These are phyloP conservation scores for Zaprionus lachaisei DNA, from an alignment of 1,140 invertebrate species.

Conservation along the genomic window DNA sequence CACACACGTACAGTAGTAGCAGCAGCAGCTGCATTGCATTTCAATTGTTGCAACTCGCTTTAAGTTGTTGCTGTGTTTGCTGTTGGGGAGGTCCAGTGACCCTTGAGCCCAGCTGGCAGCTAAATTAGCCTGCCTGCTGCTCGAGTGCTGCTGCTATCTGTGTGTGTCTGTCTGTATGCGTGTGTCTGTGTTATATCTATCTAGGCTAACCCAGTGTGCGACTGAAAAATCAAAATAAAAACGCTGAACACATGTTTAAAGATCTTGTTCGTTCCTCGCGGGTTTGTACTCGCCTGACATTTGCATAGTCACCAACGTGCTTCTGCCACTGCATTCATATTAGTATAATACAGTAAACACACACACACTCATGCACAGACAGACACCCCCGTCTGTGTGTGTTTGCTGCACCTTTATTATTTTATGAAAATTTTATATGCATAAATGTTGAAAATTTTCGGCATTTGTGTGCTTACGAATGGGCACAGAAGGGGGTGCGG, in stretches of 20 bases:
- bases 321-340: slow-evolving; percentile 34
- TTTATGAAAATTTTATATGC: slow-evolving; percentile 68
- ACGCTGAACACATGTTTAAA: not conserved
- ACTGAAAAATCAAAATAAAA: not conserved
- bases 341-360: slow-evolving; percentile 30
- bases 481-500: not conserved
- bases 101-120: slow-evolving; percentile 43
- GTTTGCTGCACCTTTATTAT: slow-evolving; percentile 72
- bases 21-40: slow-evolving; percentile 63
- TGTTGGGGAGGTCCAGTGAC: slow-evolving; percentile 42
- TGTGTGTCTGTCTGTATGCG: not conserved
- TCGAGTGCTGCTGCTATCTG: no score
- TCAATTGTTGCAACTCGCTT: slow-evolving; percentile 60
- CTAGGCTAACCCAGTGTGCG: slow-evolving; percentile 15
- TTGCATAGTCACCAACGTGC: slow-evolving; percentile 51
- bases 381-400: slow-evolving; percentile 19
- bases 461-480: slow-evolving; percentile 40
- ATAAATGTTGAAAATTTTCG: slow-evolving; percentile 57
- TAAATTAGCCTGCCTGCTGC: slow-evolving; percentile 55
- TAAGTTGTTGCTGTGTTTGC: slow-evolving; percentile 20
- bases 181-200: not conserved
- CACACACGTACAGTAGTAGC: slow-evolving; percentile 20
- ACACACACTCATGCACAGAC: not conserved
- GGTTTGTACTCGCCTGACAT: slow-evolving; percentile 28
- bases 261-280: not conserved